Base-by-base conservation (phyloP, 1,140 invertebrate species). In the Orius insidiosus region DNA sequence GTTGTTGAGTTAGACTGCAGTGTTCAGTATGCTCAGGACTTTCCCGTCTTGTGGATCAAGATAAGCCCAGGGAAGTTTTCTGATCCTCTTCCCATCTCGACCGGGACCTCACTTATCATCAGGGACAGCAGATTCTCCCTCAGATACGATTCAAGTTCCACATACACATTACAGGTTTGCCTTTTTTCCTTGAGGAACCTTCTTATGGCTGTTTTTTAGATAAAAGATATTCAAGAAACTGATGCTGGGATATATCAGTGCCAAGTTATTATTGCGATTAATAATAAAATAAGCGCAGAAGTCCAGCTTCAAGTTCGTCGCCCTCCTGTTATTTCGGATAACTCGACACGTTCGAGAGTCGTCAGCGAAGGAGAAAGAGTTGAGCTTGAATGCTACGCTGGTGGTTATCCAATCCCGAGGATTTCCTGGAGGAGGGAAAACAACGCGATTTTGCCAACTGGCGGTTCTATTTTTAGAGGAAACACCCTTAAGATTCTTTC, bases 141-240 rank as follows among this genome's bases (percentile, higher is more conserved):
- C n/a, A 69, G 80, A 47, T 81, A 78, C 55, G 84, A 90, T 61
- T 71, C 75, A 0, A 80, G 78, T 1, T 77, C 79, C 7, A 86
- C 81, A 0, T 89, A 82, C 54, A 78, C 77, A 18, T 63, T 89
- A 37, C 82, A 85, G 58, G 80, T 85, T n/a, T 24, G 14, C 3
- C n/a, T 36, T 10, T 11, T 36, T 36, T 10, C 32, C 32, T 33
- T 33, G 32, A 7, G n/a, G 32, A 33, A 7, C 6, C 6, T 44
- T 31, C 6, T 16, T 13, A 33, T 15, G n/a, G 3, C 13, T 52
- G 10, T 45, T 40, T 59, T 65, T 46, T 60, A 85, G 75, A 81
- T 93, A n/a, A 89, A 86, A 64, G 87, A 93, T 58, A 86, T 93
- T 43, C 87, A 93, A 69, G 88, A 94, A 63, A 89, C 84, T 0